Evolutionary conservation across 2,113 vertebrate genomes (phyloP).

Genomic region (Dolichallabes microphthalmus): DNA sequence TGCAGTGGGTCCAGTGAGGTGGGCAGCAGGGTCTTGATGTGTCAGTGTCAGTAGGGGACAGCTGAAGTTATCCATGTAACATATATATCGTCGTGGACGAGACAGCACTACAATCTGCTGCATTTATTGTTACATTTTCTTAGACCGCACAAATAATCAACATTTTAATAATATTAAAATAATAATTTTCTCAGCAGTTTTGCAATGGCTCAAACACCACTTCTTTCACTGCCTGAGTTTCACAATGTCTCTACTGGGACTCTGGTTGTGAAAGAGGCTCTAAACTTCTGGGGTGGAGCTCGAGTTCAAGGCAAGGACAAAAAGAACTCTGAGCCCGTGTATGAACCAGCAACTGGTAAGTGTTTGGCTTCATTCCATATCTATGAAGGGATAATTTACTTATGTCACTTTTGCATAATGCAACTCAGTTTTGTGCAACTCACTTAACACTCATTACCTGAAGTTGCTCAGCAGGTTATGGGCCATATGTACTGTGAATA

Average conservation of each 20-base stretch:
- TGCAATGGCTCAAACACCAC: conserved; percentile 65
- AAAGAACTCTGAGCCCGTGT: conserved; percentile 75
- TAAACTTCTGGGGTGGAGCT: conserved; percentile 83
- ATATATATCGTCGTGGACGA: neutral
- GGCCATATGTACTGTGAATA: neutral
- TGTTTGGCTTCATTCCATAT: neutral
- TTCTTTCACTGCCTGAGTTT: conserved; percentile 67
- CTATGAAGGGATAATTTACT: neutral
- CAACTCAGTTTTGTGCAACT: neutral
- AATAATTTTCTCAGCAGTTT: neutral
- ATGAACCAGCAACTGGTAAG: conserved; percentile 89
- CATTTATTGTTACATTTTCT: neutral
- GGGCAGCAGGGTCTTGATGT: too few species aligned
- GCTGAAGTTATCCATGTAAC: too few species aligned
- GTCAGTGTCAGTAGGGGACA: too few species aligned
- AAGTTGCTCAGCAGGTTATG: neutral
- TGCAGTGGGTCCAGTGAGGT: too few species aligned
- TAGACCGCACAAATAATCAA: neutral
- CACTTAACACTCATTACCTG: conserved; percentile 20
- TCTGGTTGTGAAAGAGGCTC: conserved; percentile 69
- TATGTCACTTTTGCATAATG: neutral
- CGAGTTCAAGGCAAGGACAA: conserved; percentile 73
- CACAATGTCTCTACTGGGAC: conserved; percentile 72
- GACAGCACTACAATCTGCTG: neutral
- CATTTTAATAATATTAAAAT: neutral